These are phyloP conservation scores for Bostrychus sinensis DNA, from an alignment of 2,113 vertebrate genomes.

Conservation along the genomic window DNA sequence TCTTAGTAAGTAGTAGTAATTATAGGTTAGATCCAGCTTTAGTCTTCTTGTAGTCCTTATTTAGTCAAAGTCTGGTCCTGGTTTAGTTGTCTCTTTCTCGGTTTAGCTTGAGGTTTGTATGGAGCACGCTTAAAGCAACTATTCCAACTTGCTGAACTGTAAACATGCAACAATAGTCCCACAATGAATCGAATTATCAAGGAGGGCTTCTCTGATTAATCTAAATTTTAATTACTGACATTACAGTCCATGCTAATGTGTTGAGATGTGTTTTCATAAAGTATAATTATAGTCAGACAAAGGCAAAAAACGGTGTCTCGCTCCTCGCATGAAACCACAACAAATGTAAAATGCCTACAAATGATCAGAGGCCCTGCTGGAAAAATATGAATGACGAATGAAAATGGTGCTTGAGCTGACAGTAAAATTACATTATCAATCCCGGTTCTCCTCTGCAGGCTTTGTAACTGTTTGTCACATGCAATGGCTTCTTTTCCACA, in stretches of 20 bases:
- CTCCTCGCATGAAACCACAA: not conserved
- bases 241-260: not conserved
- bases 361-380: not conserved
- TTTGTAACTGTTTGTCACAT: not conserved
- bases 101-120: not conserved
- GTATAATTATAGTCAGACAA: not conserved
- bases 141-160: not conserved
- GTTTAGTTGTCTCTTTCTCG: not conserved
- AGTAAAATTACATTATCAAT: conserved; percentile 9
- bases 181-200: too few species aligned
- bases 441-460: not conserved
- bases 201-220: not conserved
- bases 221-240: not conserved
- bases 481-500: not conserved
- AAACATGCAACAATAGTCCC: not conserved
- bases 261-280: not conserved
- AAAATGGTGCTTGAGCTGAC: not conserved
- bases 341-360: conserved; percentile 4
- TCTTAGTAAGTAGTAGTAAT: not conserved
- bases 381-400: not conserved
- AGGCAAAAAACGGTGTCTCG: not conserved
- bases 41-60: not conserved
- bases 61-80: not conserved
- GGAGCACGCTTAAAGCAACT: too few species aligned
- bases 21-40: not conserved